A percentile compares a stretch with the other conserved stretches of the same genome.
Evolutionary conservation across 1,140 invertebrate species (phyloP).

Genomic region (Diachasma alloeum): DNA sequence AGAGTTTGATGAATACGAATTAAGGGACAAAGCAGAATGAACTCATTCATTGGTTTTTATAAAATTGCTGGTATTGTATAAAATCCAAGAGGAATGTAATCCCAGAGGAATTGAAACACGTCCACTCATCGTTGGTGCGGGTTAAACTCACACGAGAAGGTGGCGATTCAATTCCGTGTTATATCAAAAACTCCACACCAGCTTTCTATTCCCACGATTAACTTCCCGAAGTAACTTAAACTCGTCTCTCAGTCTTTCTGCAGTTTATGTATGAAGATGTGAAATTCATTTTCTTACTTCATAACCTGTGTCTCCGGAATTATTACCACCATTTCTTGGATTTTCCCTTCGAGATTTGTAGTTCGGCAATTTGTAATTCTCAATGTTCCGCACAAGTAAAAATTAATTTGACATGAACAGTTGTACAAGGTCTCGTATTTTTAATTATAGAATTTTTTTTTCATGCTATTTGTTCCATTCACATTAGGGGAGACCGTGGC

Average conservation of each 20-base stretch:
- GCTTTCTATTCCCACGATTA: constrained; percentile 56
- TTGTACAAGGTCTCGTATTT: no score
- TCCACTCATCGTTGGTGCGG: constrained; percentile 15
- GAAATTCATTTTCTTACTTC: constrained; percentile 5
- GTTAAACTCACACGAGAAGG: constrained; percentile 11
- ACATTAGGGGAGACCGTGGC: no score
- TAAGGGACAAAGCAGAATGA: neutral
- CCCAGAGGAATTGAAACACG: constrained; percentile 7
- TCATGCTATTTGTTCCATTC: no score
- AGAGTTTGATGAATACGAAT: neutral
- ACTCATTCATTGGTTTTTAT: neutral
- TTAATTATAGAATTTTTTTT: no score
- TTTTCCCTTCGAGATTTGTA: neutral
- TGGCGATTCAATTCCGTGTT: constrained; percentile 7
- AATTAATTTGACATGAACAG: no score
- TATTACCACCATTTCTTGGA: neutral
- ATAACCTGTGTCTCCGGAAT: neutral
- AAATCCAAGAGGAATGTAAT: neutral
- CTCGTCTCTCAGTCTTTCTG: constrained; percentile 14
- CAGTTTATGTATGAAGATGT: constrained; percentile 7
- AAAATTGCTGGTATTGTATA: neutral
- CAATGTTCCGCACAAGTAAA: no score
- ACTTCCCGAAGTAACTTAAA: constrained; percentile 8
- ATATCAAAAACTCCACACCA: constrained; percentile 3
- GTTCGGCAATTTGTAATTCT: no score